Evolutionary conservation across 2,888 invertebrate species (phyloP).

Genomic region (Agonum fuliginosum): DNA sequence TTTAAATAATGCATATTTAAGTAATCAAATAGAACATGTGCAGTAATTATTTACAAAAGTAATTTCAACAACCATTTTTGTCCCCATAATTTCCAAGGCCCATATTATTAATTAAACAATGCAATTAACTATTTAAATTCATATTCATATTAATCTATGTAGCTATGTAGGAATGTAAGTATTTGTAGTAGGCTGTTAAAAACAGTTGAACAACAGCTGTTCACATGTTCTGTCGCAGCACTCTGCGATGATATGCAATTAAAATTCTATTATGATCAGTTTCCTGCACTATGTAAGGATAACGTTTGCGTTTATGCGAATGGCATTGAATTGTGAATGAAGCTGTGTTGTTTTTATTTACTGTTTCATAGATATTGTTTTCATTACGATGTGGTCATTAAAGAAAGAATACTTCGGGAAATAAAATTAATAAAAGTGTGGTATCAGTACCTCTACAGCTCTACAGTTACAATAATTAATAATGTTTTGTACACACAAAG

Average conservation of each 20-base stretch:
- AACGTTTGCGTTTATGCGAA: constrained; percentile 30
- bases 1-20: no score
- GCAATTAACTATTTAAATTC: constrained; percentile 21
- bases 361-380: constrained; percentile 4
- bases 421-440: no score
- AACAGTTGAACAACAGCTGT: constrained; percentile 23
- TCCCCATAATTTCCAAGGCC: constrained; percentile 18
- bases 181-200: background rate
- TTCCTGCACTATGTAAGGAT: constrained; percentile 46
- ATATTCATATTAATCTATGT: background rate
- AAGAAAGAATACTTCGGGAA: constrained; percentile 11
- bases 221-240: constrained; percentile 16
- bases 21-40: no score
- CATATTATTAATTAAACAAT: constrained; percentile 4
- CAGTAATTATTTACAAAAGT: no score
- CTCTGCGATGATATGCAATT: constrained; percentile 43
- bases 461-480: no score
- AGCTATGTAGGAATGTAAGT: constrained; percentile 30
- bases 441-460: no score
- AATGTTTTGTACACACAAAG: no score
- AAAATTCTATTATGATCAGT: constrained; percentile 51
- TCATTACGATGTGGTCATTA: constrained; percentile 21
- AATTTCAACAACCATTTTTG: no score
- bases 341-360: constrained; percentile 28
- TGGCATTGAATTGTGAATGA: constrained; percentile 38